Conservation (phyloP, 2,888 invertebrate genomes). For the Nysson spinosus region DNA sequence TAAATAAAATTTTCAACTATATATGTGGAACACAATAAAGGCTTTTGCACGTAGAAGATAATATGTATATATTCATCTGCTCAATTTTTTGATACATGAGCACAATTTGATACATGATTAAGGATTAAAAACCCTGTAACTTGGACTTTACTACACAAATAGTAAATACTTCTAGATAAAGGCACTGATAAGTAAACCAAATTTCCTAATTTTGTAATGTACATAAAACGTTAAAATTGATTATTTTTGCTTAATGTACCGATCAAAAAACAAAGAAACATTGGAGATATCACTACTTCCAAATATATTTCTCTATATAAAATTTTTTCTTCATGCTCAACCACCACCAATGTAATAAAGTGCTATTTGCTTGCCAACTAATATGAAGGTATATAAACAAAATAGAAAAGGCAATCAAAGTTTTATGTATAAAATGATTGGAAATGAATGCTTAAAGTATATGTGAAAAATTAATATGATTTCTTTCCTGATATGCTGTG, state of each 20-base stretch:
- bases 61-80: slow-evolving; percentile 1
- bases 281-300: slow-evolving; percentile 13
- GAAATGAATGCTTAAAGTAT: slow-evolving; percentile 7
- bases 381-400: slow-evolving; percentile 20
- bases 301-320: slow-evolving; percentile 3
- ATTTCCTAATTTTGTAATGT: slow-evolving; percentile 13
- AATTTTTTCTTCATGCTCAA: slow-evolving; percentile 39
- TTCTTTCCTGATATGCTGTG: slow-evolving; percentile 13
- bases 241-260: slow-evolving; percentile 14
- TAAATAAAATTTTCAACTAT: slow-evolving; percentile 26
- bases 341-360: slow-evolving; percentile 50
- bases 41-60: slow-evolving; percentile 3
- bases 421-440: slow-evolving; percentile 7
- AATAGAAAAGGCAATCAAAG: slow-evolving; percentile 10
- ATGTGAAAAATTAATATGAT: slow-evolving; percentile 3
- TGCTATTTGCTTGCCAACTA: slow-evolving; percentile 18
- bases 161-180: slow-evolving; percentile 4
- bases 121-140: slow-evolving; percentile 2
- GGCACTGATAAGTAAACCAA: slow-evolving; percentile 17
- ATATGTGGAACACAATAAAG: slow-evolving; percentile 16
- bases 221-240: slow-evolving; percentile 21
- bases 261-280: background rate
- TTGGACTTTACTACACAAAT: slow-evolving; percentile 7
- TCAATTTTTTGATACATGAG: background rate
- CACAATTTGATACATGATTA: slow-evolving; percentile 1